phyloP scores from a whole-genome alignment of 2,888 invertebrate species.

The Dicyrtoma fusca region DNA sequence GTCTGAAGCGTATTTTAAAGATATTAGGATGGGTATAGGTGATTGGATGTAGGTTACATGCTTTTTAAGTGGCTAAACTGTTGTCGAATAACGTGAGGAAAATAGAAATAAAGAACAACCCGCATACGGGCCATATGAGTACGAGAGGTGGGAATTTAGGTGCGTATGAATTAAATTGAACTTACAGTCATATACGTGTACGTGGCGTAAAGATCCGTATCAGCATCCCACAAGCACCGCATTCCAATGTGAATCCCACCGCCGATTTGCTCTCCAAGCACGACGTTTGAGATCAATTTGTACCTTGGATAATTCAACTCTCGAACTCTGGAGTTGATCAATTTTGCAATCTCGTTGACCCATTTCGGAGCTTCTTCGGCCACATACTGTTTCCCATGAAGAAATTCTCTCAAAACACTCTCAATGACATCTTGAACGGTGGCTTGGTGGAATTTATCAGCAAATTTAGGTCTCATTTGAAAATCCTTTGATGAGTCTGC shows the following conservation, averaged over 20 bases:
- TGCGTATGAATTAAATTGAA: not conserved
- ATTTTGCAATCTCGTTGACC: slow-evolving; percentile 44
- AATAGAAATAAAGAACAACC: too few relatives aligned
- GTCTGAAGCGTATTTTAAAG: too few relatives aligned
- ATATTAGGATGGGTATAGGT: too few relatives aligned
- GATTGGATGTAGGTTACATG: too few relatives aligned
- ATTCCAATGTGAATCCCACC: slow-evolving; percentile 53
- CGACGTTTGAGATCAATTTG: slow-evolving; percentile 48
- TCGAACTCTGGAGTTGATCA: slow-evolving; percentile 44
- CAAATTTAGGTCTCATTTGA: slow-evolving; percentile 52
- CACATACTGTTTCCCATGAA: slow-evolving; percentile 46
- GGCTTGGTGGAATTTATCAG: slow-evolving; percentile 47
- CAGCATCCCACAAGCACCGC: slow-evolving; percentile 54
- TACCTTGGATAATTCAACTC: slow-evolving; percentile 52
- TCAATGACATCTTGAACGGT: slow-evolving; percentile 48
- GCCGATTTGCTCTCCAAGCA: slow-evolving; percentile 52
- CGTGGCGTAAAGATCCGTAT: slow-evolving; percentile 52
- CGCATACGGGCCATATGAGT: too few relatives aligned
- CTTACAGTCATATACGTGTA: slow-evolving; percentile 52
- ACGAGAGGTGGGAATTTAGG: not conserved
- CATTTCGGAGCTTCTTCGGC: slow-evolving; percentile 47
- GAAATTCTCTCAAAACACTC: slow-evolving; percentile 44
- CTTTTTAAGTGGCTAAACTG: too few relatives aligned
- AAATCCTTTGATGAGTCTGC: slow-evolving; percentile 46
- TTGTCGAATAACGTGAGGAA: too few relatives aligned